Percentiles rank a stretch among this genome's conserved stretches.
phyloP scores from a whole-genome alignment of 2,888 invertebrate genomes.

The Idaea straminata region DNA sequence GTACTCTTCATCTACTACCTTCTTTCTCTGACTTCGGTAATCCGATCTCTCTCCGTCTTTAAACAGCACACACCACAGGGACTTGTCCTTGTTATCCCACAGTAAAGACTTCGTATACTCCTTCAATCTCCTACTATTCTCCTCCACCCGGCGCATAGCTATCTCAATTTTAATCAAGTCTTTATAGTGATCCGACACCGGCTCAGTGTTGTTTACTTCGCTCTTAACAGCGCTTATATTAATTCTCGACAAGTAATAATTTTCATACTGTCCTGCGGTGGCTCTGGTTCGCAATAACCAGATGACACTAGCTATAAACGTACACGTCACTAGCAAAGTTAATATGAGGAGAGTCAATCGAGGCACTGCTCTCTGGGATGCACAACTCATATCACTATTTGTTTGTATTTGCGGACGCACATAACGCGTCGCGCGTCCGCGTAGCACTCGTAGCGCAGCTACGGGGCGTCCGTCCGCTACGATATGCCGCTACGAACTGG shows the following conservation, averaged over 20 bases:
- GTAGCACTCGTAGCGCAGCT: constrained; percentile 69
- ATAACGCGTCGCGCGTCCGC: constrained; percentile 31
- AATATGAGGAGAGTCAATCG: constrained; percentile 71
- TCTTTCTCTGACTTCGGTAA: constrained; percentile 55
- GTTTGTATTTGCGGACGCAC: constrained; percentile 66
- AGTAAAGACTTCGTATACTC: constrained; percentile 74
- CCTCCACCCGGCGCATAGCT: constrained; percentile 76
- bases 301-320: constrained; percentile 72
- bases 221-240: constrained; percentile 69
- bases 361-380: constrained; percentile 66
- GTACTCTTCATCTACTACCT: constrained; percentile 61
- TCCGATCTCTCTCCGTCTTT: constrained; percentile 66
- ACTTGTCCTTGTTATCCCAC: constrained; percentile 77
- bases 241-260: constrained; percentile 79
- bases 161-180: constrained; percentile 78
- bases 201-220: constrained; percentile 56
- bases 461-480: constrained; percentile 55
- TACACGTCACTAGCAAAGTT: constrained; percentile 71
- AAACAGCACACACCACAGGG: constrained; percentile 76
- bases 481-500: constrained; percentile 65
- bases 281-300: constrained; percentile 68
- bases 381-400: constrained; percentile 80
- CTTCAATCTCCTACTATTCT: constrained; percentile 73
- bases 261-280: constrained; percentile 70
- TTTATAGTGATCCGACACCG: constrained; percentile 71